Conservation (phyloP, 2,888 invertebrate species). For the Ephialtes manifestator region DNA sequence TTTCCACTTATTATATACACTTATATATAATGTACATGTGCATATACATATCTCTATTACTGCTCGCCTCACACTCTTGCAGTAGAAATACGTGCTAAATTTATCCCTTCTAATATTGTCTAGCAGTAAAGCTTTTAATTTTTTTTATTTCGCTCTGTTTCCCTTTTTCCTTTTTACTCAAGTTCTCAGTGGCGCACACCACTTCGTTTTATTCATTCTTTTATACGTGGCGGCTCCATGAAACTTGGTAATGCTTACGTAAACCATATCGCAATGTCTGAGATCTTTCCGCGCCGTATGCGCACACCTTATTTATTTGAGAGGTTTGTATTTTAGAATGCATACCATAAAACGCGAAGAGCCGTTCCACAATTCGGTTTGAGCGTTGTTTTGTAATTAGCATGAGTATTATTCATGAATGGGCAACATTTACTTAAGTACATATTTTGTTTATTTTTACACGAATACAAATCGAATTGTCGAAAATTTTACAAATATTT, state of each 20-base stretch:
- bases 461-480: neutral
- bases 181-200: constrained; percentile 29
- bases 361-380: neutral
- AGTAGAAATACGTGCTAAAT: constrained; percentile 62
- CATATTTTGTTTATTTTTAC: neutral
- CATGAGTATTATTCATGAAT: neutral
- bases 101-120: constrained; percentile 71
- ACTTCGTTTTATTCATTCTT: constrained; percentile 42
- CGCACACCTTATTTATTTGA: neutral
- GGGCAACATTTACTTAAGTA: neutral
- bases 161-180: constrained; percentile 39
- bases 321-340: constrained; percentile 4
- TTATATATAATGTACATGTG: neutral
- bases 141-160: constrained; percentile 19
- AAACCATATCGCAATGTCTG: constrained; percentile 42
- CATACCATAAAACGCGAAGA: constrained; percentile 11
- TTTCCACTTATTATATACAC: constrained; percentile 18
- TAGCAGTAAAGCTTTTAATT: constrained; percentile 50
- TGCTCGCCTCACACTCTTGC: constrained; percentile 24
- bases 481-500: too few relatives aligned
- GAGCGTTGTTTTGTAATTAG: neutral
- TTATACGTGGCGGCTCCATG: constrained; percentile 30
- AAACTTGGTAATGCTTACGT: constrained; percentile 31
- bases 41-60: constrained; percentile 41
- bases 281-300: neutral